Percentiles rank a stretch among this genome's conserved stretches.
Conservation (phyloP, 2,888 invertebrate genomes). For the Dolichopus griseipennis region DNA sequence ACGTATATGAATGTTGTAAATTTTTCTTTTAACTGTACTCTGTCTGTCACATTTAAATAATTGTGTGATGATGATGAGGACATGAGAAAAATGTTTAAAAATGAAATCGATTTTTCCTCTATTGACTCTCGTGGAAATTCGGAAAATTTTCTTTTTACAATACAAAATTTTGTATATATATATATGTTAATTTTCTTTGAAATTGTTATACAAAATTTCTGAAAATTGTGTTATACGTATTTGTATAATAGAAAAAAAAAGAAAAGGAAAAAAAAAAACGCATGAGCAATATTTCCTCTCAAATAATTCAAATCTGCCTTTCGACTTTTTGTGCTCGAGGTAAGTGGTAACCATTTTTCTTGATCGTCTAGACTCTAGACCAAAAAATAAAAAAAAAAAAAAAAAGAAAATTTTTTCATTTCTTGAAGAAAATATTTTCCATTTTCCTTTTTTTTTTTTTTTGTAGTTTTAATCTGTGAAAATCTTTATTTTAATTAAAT, state of each 20-base stretch:
- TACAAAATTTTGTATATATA: neutral
- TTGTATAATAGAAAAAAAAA: no score
- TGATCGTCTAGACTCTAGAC: constrained; percentile 22
- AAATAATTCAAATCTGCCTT: constrained; percentile 35
- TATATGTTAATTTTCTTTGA: neutral
- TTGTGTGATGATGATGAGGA: no score
- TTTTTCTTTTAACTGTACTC: no score
- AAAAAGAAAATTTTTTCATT: neutral
- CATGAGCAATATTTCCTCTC: constrained; percentile 33
- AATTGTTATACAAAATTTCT: no score
- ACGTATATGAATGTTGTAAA: no score
- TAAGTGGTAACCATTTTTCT: constrained; percentile 39
- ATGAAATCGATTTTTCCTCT: neutral
- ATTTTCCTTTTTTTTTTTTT: no score
- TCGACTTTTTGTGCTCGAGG: constrained; percentile 43
- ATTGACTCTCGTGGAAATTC: neutral
- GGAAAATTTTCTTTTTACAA: neutral
- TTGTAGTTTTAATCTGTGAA: neutral
- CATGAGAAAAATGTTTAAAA: neutral
- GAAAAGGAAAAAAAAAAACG: no score
- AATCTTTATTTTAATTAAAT: neutral
- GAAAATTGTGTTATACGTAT: no score
- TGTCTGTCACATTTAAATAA: neutral
- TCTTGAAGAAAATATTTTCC: no score
- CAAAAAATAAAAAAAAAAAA: neutral